Evolutionary conservation across 2,888 invertebrate species (phyloP).

Genomic region (Sisyra terminalis): DNA sequence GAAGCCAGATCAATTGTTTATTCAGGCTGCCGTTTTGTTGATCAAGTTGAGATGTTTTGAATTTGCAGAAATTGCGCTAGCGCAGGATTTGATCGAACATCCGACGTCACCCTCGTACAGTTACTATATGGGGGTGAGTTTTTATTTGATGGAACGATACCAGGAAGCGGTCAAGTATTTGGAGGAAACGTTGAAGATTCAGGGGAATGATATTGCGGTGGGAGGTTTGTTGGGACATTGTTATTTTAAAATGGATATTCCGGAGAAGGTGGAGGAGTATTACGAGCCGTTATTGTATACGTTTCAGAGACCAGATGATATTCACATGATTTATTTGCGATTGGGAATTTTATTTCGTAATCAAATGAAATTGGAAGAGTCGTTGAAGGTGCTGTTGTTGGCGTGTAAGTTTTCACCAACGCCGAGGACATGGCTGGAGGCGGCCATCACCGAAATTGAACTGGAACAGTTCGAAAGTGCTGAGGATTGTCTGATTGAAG

Average conservation of each 20-base stretch:
- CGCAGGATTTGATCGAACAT: slow-evolving; percentile 15
- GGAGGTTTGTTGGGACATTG: slow-evolving; percentile 21
- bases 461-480: slow-evolving; percentile 23
- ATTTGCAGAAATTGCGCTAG: slow-evolving; percentile 21
- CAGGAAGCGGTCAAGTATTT: slow-evolving; percentile 21
- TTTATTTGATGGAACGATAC: slow-evolving; percentile 20
- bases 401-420: slow-evolving; percentile 23
- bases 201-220: slow-evolving; percentile 22
- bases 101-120: slow-evolving; percentile 13
- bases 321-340: slow-evolving; percentile 22
- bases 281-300: slow-evolving; percentile 20
- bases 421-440: slow-evolving; percentile 22
- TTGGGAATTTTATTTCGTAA: slow-evolving; percentile 7
- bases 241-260: slow-evolving; percentile 15
- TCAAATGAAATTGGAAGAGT: background rate
- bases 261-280: slow-evolving; percentile 18
- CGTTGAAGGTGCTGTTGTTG: slow-evolving; percentile 16
- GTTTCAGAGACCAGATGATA: slow-evolving; percentile 19
- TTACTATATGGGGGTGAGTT: slow-evolving; percentile 22
- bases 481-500: slow-evolving; percentile 24
- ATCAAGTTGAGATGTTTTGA: slow-evolving; percentile 21
- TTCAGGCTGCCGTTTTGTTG: slow-evolving; percentile 19
- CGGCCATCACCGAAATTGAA: slow-evolving; percentile 18
- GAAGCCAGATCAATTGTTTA: slow-evolving; percentile 18
- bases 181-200: slow-evolving; percentile 17